These are phyloP conservation scores for Peromyscus melanophrys DNA, from an alignment of 2,797 vertebrate genomes.

Conservation along the genomic window DNA sequence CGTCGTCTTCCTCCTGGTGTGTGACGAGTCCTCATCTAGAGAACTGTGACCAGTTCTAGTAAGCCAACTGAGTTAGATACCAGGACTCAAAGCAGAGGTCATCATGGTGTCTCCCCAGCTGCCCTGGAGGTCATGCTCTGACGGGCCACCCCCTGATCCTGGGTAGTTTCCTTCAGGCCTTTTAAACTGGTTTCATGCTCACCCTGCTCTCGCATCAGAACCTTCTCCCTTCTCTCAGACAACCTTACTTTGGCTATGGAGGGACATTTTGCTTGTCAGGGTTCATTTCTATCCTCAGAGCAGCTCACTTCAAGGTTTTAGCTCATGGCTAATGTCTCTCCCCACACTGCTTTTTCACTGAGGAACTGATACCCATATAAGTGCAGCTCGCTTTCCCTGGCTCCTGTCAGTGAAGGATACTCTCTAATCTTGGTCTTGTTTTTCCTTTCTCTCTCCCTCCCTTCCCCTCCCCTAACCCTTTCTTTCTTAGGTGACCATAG, in stretches of 20 bases:
- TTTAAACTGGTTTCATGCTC: neutral
- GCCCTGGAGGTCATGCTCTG: neutral
- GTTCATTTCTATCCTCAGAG: neutral
- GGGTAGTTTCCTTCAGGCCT: neutral
- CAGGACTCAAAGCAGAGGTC: neutral
- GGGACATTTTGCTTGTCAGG: neutral
- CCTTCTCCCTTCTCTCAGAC: neutral
- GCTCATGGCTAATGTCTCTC: neutral
- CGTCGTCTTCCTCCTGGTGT: neutral
- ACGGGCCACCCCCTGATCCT: neutral
- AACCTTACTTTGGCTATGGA: neutral
- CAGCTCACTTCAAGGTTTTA: neutral
- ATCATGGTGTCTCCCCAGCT: neutral
- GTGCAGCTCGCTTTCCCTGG: neutral
- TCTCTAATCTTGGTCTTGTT: neutral
- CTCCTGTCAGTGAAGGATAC: neutral
- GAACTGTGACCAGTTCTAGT: neutral
- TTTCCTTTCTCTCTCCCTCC: accelerated
- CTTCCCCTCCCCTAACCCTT: neutral
- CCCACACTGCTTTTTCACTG: neutral
- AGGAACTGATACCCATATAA: neutral
- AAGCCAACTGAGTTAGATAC: neutral
- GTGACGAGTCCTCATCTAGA: neutral
- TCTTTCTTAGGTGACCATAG: neutral
- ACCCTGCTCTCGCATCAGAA: neutral